Percentiles rank a stretch among this genome's conserved stretches.
phyloP scores from a whole-genome alignment of 2,113 vertebrate species.

The Riparia riparia region DNA sequence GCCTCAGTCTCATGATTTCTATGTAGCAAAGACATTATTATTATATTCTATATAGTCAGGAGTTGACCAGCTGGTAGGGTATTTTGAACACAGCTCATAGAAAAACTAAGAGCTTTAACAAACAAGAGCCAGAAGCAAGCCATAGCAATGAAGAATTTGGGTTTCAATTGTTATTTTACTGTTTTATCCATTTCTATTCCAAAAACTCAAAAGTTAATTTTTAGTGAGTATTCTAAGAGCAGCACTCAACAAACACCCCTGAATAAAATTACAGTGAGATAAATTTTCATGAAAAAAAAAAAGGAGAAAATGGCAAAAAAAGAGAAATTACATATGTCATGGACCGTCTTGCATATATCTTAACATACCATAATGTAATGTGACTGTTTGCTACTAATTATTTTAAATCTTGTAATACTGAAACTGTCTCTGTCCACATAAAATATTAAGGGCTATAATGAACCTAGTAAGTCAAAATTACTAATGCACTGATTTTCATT shows the following conservation, averaged over 20 bases:
- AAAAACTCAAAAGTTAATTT: neutral
- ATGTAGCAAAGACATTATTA: neutral
- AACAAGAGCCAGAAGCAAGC: neutral
- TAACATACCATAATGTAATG: neutral
- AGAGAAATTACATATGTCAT: neutral
- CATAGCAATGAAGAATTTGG: neutral
- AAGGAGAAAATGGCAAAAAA: neutral
- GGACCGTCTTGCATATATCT: neutral
- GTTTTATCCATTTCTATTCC: neutral
- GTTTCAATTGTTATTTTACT: neutral
- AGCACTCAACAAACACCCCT: neutral
- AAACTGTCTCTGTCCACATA: constrained; percentile 4
- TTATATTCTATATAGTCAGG: neutral
- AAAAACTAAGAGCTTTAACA: neutral
- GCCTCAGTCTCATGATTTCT: neutral
- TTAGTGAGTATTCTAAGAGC: neutral
- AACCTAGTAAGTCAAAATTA: neutral
- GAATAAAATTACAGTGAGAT: neutral
- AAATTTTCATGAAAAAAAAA: neutral
- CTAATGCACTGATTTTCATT: neutral
- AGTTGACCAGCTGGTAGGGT: neutral
- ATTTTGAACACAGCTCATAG: neutral
- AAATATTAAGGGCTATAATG: neutral
- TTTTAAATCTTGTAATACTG: constrained; percentile 8
- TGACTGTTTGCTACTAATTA: constrained; percentile 31